Conservation (phyloP, 1,140 invertebrate genomes). For the Spodoptera litura region DNA sequence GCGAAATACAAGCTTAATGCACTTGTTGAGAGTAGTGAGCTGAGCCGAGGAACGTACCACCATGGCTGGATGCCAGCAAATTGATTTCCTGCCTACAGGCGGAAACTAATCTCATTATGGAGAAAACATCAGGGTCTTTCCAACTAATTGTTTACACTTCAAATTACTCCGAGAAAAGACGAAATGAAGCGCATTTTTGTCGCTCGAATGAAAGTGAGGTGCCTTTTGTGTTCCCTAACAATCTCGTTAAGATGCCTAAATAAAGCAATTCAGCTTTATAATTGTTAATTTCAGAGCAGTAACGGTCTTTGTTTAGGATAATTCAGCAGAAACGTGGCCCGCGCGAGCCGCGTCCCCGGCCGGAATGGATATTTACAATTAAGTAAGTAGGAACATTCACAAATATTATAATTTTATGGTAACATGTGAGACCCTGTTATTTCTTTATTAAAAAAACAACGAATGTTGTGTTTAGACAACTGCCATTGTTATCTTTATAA, state of each 20-base stretch:
- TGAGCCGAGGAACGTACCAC: constrained; percentile 7
- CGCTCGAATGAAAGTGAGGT: constrained; percentile 8
- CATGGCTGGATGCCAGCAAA: constrained; percentile 45
- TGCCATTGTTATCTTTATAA: too few relatives aligned
- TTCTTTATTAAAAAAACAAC: neutral
- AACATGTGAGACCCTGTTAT: constrained; percentile 5
- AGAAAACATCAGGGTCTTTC: constrained; percentile 32
- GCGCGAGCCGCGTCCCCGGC: constrained; percentile 5
- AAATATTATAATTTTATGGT: constrained; percentile 28
- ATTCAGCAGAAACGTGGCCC: constrained; percentile 42
- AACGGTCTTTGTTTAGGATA: constrained; percentile 69
- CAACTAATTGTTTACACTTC: constrained; percentile 44
- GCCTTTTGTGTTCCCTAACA: constrained; percentile 53
- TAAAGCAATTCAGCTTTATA: constrained; percentile 69
- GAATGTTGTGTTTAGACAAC: too few relatives aligned
- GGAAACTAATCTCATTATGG: constrained; percentile 45
- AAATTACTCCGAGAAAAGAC: constrained; percentile 30
- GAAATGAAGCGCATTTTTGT: constrained; percentile 47
- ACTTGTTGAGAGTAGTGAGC: constrained; percentile 22
- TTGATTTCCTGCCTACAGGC: constrained; percentile 42
- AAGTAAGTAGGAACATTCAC: constrained; percentile 23
- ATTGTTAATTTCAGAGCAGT: constrained; percentile 66
- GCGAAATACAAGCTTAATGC: neutral
- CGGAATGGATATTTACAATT: constrained; percentile 41
- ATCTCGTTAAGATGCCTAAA: constrained; percentile 51